These are phyloP conservation scores for Cottus gobio DNA, from an alignment of 2,113 vertebrate species.

Conservation along the genomic window DNA sequence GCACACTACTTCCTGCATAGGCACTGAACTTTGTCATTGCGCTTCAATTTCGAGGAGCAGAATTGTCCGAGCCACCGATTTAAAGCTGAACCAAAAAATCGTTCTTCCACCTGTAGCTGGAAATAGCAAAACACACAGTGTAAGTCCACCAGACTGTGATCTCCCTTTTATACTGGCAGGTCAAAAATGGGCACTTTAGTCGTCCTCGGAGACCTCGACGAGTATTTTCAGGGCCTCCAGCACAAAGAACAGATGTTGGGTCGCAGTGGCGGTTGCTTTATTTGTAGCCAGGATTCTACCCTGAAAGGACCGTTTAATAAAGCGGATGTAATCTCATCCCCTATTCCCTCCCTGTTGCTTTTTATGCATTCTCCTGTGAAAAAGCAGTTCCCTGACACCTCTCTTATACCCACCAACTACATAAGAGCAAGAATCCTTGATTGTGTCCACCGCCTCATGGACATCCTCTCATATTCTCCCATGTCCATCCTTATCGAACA, in stretches of 20 bases:
- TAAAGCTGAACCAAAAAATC: background rate
- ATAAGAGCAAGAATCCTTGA: background rate
- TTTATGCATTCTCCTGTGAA: background rate
- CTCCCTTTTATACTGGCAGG: constrained; percentile 4
- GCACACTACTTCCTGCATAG: background rate
- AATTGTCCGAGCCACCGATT: background rate
- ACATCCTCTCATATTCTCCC: background rate
- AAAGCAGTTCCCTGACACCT: background rate
- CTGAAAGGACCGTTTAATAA: constrained; percentile 26
- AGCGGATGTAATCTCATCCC: constrained; percentile 13
- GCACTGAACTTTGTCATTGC: background rate
- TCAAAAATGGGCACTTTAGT: constrained; percentile 26
- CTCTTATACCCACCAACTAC: background rate
- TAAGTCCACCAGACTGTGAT: constrained; percentile 17
- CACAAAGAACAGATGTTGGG: constrained; percentile 18
- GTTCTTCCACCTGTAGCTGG: background rate
- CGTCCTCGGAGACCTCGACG: background rate
- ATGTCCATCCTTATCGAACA: background rate
- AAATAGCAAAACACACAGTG: constrained; percentile 19
- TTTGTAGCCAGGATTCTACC: constrained; percentile 25
- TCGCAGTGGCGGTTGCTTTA: constrained; percentile 5
- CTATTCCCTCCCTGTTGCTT: constrained; percentile 9
- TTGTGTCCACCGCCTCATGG: background rate
- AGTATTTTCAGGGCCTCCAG: constrained; percentile 16
- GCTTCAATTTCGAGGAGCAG: background rate